phyloP scores from a whole-genome alignment of 1,140 invertebrate species.

The Vanessa atalanta region DNA sequence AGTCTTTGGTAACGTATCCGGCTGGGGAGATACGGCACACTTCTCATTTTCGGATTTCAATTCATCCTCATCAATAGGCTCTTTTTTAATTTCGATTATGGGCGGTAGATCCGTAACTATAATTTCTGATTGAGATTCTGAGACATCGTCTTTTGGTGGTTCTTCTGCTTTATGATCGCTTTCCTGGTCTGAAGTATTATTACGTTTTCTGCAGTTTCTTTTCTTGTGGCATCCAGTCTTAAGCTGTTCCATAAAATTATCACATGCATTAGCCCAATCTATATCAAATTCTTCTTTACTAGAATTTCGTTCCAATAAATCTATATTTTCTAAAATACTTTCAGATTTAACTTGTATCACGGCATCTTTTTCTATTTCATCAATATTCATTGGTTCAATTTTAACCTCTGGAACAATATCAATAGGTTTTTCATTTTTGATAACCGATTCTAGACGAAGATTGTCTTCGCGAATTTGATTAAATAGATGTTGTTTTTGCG shows the following conservation, averaged over 20 bases:
- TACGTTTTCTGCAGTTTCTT: constrained; percentile 80
- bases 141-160: constrained; percentile 1
- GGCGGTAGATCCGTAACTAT: constrained; percentile 14
- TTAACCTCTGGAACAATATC: constrained; percentile 63
- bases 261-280: constrained; percentile 84
- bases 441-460: constrained; percentile 71
- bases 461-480: constrained; percentile 77
- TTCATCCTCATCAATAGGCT: constrained; percentile 67
- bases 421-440: constrained; percentile 61
- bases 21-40: background rate
- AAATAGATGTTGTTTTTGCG: constrained; percentile 74
- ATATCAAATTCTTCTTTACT: constrained; percentile 72
- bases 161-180: constrained; percentile 16
- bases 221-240: constrained; percentile 82
- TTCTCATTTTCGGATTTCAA: constrained; percentile 37
- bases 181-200: constrained; percentile 54
- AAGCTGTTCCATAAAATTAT: constrained; percentile 87
- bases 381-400: constrained; percentile 74
- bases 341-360: constrained; percentile 69
- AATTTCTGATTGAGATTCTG: constrained; percentile 1
- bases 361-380: constrained; percentile 75
- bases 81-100: constrained; percentile 65
- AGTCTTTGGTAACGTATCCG: constrained; percentile 29
- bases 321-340: constrained; percentile 55
- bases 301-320: constrained; percentile 29